Evolutionary conservation across 2,797 vertebrate genomes (phyloP).

Genomic region (Diceros bicornis): DNA sequence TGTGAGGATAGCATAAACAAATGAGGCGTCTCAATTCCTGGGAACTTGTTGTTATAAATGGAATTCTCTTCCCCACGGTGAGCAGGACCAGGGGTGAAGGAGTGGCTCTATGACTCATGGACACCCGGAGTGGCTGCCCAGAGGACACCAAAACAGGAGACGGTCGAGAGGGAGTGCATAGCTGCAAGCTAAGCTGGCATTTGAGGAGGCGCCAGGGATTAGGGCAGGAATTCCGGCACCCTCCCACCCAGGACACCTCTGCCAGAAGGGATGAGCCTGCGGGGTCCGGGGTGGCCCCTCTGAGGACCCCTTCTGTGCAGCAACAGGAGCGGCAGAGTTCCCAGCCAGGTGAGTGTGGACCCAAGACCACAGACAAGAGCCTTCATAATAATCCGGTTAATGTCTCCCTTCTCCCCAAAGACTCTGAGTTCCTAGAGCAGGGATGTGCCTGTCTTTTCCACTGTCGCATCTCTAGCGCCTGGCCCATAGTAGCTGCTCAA

Average conservation of each 20-base stretch:
- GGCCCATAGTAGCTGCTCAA: neutral
- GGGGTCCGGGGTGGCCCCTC: accelerated
- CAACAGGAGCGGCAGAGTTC: neutral
- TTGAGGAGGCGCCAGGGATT: conserved; percentile 3
- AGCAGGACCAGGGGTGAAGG: neutral
- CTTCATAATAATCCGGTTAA: neutral
- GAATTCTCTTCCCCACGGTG: neutral
- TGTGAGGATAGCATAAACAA: accelerated
- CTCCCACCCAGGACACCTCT: neutral
- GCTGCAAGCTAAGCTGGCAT: conserved; percentile 66
- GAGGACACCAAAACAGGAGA: conserved; percentile 75
- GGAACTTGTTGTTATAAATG: accelerated
- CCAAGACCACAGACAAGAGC: neutral
- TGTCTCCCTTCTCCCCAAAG: neutral
- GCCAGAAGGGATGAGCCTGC: neutral
- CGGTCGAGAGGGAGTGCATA: neutral
- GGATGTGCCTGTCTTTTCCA: too few species aligned
- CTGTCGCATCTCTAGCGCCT: neutral
- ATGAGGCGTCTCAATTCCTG: accelerated
- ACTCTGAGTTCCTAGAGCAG: neutral
- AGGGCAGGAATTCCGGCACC: neutral
- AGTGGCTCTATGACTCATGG: conserved; percentile 1
- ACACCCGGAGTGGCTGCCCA: neutral
- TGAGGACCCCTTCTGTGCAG: neutral
- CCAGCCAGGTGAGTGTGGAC: neutral